Evolutionary conservation across 2,113 vertebrate genomes (phyloP), one percentile per base, ranked within the genome.

Genomic region (Tor tambroides): DNA sequence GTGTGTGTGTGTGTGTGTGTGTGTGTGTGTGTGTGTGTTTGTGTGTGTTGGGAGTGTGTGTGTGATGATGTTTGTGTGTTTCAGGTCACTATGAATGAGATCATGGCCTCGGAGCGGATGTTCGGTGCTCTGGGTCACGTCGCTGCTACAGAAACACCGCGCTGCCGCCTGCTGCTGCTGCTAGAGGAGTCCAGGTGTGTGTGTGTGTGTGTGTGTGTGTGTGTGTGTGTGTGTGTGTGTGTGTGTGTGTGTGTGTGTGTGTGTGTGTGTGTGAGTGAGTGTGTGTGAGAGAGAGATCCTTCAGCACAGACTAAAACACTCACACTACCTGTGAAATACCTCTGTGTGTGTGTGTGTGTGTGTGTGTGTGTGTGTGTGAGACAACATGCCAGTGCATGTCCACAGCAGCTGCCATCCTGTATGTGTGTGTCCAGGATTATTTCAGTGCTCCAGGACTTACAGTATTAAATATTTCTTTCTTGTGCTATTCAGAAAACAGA

Each of bases 71-170:
- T 84, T 14, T 89, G 75, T 49, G n/a, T n/a, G 77, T 82, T 38
- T 82, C 90, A 99, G 98, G 96, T 99, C 88, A 98, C 97, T 6
- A 96, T 96, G 90, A 96, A 96, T 74, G 98, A 99, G 74, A 86
- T 96, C 88, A 94, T 98, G 7, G 96, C 95, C 90, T 97, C 97
- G 0, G 98, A 99, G 91, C 95, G 96, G 35, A 94, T 98, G 32
- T 99, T 99, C 87, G 98, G 98, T 26, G 94, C 97, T 56, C 90
- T 99, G 88, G 97, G 97, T 10, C 96, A 96, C 0, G 94, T 99
- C 46, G 95, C 97, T n/a, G 96, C 97, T 83, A 98, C 97, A 0
- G 97, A 98, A 90, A 94, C 97, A 7, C 97, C 98, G 0, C 96
- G 95, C 46, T 97, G 96, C 79, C 96, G 96, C 0, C 88, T 97